phyloP scores from a whole-genome alignment of 2,888 invertebrate species.

The Arge pagana region DNA sequence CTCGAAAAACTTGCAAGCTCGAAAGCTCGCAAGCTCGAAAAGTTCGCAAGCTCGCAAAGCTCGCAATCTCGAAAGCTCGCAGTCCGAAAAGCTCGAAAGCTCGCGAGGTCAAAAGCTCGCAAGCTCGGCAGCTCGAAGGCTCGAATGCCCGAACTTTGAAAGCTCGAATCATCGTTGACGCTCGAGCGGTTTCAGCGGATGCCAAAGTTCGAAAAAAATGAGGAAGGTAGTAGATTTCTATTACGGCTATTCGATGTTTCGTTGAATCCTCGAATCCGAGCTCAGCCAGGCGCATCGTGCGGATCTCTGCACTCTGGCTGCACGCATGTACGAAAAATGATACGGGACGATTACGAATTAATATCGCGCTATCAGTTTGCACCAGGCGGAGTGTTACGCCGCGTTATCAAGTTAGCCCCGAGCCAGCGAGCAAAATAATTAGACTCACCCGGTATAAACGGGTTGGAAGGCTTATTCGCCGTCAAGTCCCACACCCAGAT shows the following conservation, averaged over 20 bases:
- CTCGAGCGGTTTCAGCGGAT: too few relatives aligned
- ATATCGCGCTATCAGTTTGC: constrained; percentile 37
- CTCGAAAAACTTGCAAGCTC: too few relatives aligned
- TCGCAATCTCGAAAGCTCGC: too few relatives aligned
- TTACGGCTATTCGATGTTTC: not conserved
- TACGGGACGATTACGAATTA: constrained; percentile 41
- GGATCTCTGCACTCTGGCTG: not conserved
- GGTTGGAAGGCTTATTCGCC: constrained; percentile 17
- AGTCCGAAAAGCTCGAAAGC: too few relatives aligned
- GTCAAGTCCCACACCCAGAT: constrained; percentile 15
- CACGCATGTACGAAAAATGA: constrained; percentile 13
- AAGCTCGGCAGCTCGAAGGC: too few relatives aligned
- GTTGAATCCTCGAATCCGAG: not conserved
- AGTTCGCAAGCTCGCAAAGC: too few relatives aligned
- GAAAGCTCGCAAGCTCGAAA: too few relatives aligned
- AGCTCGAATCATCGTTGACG: too few relatives aligned
- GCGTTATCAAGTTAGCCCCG: constrained; percentile 46
- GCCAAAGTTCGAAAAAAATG: too few relatives aligned
- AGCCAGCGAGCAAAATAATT: constrained; percentile 49
- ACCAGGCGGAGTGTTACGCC: constrained; percentile 37
- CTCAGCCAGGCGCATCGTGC: not conserved
- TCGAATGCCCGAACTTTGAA: too few relatives aligned
- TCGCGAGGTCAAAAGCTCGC: too few relatives aligned
- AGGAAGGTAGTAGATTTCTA: too few relatives aligned
- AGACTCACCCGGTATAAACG: constrained; percentile 32